These are phyloP conservation scores for Nothocercus nigrocapillus DNA, from an alignment of 2,113 vertebrate species.

Conservation along the genomic window DNA sequence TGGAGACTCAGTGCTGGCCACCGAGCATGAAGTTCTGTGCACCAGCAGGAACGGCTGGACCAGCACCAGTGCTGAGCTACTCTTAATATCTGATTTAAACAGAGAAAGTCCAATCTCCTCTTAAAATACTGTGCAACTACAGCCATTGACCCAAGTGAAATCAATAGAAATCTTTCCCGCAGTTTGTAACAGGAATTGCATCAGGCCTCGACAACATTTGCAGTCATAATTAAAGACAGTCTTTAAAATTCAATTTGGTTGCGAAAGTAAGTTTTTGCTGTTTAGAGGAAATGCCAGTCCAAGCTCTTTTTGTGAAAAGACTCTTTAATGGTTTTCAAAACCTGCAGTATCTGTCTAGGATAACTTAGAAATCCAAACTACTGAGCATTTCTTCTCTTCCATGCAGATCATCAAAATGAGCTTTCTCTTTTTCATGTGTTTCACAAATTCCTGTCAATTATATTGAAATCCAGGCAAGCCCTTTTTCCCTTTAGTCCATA, in stretches of 20 bases:
- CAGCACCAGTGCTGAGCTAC: neutral
- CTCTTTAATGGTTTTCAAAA: neutral
- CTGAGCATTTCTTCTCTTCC: neutral
- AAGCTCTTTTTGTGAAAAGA: neutral
- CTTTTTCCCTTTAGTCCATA: neutral
- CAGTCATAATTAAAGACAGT: neutral
- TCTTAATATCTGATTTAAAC: neutral
- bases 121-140: neutral
- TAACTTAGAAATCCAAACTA: neutral
- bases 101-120: neutral
- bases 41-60: neutral
- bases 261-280: neutral
- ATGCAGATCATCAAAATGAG: neutral
- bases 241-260: neutral
- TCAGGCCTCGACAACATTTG: neutral
- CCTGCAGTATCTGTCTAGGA: neutral
- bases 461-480: neutral
- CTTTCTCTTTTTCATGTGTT: neutral
- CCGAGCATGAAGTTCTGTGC: accelerated
- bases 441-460: neutral
- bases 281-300: neutral
- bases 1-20: too few species aligned
- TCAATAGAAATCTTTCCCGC: neutral
- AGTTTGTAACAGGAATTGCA: neutral
- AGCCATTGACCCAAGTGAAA: neutral